These are phyloP conservation scores for Carterocephalus palaemon DNA, from an alignment of 2,888 invertebrate genomes.

Conservation along the genomic window DNA sequence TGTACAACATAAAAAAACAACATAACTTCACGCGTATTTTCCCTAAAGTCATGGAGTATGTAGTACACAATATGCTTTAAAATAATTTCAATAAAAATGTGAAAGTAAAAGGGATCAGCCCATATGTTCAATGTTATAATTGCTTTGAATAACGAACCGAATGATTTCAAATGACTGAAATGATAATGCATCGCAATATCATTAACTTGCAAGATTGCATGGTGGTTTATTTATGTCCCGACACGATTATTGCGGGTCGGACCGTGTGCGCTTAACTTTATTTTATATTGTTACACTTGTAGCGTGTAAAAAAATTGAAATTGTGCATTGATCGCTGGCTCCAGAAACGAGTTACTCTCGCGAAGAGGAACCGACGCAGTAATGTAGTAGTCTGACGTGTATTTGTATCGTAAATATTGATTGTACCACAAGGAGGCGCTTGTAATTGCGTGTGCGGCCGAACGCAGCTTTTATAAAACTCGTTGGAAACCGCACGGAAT, in stretches of 20 bases:
- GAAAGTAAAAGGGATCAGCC: slow-evolving; percentile 4
- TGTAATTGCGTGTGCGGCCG: slow-evolving; percentile 75
- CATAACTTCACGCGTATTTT: too few species aligned
- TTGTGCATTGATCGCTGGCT: slow-evolving; percentile 44
- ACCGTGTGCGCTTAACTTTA: slow-evolving; percentile 45
- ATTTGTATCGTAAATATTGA: slow-evolving; percentile 72
- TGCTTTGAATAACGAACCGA: slow-evolving; percentile 46
- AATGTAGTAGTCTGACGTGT: slow-evolving; percentile 53
- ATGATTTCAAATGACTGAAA: slow-evolving; percentile 50
- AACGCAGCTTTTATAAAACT: slow-evolving; percentile 76
- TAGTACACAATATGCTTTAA: too few species aligned
- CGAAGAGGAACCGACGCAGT: slow-evolving; percentile 41
- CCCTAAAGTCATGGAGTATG: too few species aligned
- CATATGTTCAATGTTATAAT: slow-evolving; percentile 41
- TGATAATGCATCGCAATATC: slow-evolving; percentile 58
- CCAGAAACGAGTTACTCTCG: slow-evolving; percentile 35
- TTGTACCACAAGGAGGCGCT: slow-evolving; percentile 69
- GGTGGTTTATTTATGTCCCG: slow-evolving; percentile 55
- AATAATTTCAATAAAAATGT: neutral
- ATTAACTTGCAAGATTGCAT: slow-evolving; percentile 58
- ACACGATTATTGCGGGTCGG: slow-evolving; percentile 41
- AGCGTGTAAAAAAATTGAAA: slow-evolving; percentile 26
- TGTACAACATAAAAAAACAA: too few species aligned
- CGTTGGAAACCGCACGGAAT: slow-evolving; percentile 76
- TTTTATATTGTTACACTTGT: slow-evolving; percentile 37